phyloP scores from a whole-genome alignment of 2,888 invertebrate species.

The Lomographa bimaculata region DNA sequence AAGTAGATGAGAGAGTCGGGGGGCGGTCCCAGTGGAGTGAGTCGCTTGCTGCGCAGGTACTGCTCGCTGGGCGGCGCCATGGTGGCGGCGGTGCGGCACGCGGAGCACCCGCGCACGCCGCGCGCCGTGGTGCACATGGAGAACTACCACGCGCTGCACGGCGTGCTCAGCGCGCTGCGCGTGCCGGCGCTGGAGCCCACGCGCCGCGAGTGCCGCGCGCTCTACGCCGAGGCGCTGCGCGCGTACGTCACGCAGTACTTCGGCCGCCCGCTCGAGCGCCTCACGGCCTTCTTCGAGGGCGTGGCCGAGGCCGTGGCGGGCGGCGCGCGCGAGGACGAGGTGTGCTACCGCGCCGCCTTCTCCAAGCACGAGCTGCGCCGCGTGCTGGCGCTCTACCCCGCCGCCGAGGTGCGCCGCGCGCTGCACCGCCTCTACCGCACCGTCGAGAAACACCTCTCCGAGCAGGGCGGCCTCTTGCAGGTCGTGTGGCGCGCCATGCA shows the following conservation, averaged over 20 bases:
- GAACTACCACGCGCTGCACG: slow-evolving; percentile 97
- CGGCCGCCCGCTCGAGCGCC: slow-evolving; percentile 86
- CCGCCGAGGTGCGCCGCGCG: slow-evolving; percentile 87
- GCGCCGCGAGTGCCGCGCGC: slow-evolving; percentile 94
- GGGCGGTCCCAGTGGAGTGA: too few species aligned
- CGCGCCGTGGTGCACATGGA: slow-evolving; percentile 75
- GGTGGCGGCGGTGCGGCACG: slow-evolving; percentile 89
- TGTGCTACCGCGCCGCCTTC: slow-evolving; percentile 98
- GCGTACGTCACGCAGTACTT: slow-evolving; percentile 97
- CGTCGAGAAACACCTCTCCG: slow-evolving; percentile 98
- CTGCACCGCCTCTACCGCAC: slow-evolving; percentile 96
- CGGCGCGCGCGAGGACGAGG: slow-evolving; percentile 98
- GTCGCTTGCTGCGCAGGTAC: too few species aligned
- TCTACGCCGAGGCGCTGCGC: slow-evolving; percentile 94
- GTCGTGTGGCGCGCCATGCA: slow-evolving; percentile 99
- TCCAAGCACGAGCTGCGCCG: slow-evolving; percentile 98
- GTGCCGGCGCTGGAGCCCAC: slow-evolving; percentile 93
- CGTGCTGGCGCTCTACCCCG: slow-evolving; percentile 96
- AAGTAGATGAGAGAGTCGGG: too few species aligned
- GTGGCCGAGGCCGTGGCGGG: slow-evolving; percentile 96
- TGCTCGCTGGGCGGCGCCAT: slow-evolving; percentile 91
- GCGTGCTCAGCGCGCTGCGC: slow-evolving; percentile 93
- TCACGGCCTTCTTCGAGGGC: slow-evolving; percentile 97
- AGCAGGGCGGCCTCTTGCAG: slow-evolving; percentile 96
- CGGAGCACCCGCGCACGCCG: slow-evolving; percentile 96